phyloP scores from a whole-genome alignment of 53 echinoderm and acorn worm species.

The Holothuria scabra region DNA sequence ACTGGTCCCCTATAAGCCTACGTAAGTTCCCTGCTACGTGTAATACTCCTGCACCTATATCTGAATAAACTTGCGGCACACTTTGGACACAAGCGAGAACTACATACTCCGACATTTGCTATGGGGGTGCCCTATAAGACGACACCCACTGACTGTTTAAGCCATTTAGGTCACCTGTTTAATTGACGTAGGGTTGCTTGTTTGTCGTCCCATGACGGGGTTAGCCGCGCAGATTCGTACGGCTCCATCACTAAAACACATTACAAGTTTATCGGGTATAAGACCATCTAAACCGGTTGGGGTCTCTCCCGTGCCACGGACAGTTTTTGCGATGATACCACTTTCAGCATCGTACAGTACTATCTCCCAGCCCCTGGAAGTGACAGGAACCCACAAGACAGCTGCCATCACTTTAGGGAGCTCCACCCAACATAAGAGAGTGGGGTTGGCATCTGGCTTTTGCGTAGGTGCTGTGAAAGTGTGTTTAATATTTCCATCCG shows the following conservation, averaged over 20 bases:
- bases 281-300: constrained; percentile 44
- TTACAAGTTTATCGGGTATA: constrained; percentile 40
- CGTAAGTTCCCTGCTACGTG: too few species aligned
- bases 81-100: too few species aligned
- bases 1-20: too few species aligned
- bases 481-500: constrained; percentile 17
- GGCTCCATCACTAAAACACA: constrained; percentile 34
- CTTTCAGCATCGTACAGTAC: constrained; percentile 15
- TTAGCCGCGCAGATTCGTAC: constrained; percentile 2
- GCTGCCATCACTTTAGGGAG: constrained; percentile 16
- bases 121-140: too few species aligned
- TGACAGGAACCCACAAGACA: constrained; percentile 42
- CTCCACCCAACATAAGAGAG: constrained; percentile 40
- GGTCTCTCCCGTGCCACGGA: constrained; percentile 4
- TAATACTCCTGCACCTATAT: too few species aligned
- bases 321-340: constrained; percentile 4
- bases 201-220: too few species aligned
- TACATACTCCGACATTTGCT: too few species aligned
- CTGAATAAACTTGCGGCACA: too few species aligned
- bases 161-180: too few species aligned
- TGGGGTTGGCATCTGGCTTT: constrained; percentile 30
- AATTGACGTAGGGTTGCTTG: too few species aligned
- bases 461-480: constrained; percentile 6
- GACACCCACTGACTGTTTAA: too few species aligned
- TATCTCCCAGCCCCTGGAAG: constrained; percentile 10